A percentile compares a stretch with the other conserved stretches of the same genome.
These are phyloP conservation scores for Tupaia chinensis DNA, from an alignment of 2,113 vertebrate species.

Conservation along the genomic window DNA sequence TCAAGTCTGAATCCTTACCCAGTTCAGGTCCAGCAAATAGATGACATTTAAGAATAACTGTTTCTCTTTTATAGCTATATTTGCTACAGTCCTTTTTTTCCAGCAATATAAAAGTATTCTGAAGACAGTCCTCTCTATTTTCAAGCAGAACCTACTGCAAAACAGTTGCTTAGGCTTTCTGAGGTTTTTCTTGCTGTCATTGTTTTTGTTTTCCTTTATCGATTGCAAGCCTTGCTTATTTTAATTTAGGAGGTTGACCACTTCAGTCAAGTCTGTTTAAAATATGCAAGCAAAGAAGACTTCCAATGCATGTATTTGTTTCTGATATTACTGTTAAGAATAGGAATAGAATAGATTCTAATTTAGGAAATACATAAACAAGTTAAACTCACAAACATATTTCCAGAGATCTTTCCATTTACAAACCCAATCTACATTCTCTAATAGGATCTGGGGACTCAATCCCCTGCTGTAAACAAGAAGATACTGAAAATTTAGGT, in stretches of 20 bases:
- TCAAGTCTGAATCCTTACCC: slow-evolving; percentile 73
- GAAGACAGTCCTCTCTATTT: slow-evolving; percentile 47
- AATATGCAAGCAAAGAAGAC: slow-evolving; percentile 22
- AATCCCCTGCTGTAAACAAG: not conserved
- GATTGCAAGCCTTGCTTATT: not conserved
- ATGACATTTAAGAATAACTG: slow-evolving; percentile 81
- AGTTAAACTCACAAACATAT: slow-evolving; percentile 11
- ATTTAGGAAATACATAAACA: slow-evolving; percentile 30
- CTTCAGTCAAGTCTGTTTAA: slow-evolving; percentile 66
- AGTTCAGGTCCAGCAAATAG: slow-evolving; percentile 76
- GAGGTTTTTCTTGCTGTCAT: not conserved
- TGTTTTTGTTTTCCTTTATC: not conserved
- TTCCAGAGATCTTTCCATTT: slow-evolving; percentile 39
- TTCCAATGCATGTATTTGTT: slow-evolving; percentile 61
- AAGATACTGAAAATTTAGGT: slow-evolving; percentile 20
- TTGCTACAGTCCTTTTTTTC: slow-evolving; percentile 70
- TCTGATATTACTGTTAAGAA: not conserved
- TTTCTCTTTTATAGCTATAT: slow-evolving; percentile 72
- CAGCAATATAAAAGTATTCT: slow-evolving; percentile 56
- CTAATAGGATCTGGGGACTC: not conserved
- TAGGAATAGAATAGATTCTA: not conserved
- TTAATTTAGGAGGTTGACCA: slow-evolving; percentile 27
- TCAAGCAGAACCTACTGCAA: slow-evolving; percentile 56
- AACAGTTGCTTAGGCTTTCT: not conserved
- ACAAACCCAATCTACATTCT: slow-evolving; percentile 2